phyloP scores from a whole-genome alignment of 2,888 invertebrate species.

The Drosophila meridionalis region DNA sequence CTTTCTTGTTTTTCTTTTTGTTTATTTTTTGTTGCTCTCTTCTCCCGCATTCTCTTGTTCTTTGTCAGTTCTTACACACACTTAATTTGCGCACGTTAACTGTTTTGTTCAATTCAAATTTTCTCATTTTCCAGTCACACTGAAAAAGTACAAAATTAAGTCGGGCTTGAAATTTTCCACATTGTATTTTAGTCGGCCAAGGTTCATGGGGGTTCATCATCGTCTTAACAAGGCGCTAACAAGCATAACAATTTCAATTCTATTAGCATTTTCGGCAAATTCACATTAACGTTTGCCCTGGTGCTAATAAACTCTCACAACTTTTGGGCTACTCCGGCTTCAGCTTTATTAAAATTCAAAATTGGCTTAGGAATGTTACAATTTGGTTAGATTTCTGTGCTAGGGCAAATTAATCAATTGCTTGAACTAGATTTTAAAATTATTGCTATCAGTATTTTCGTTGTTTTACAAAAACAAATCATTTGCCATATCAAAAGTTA shows the following conservation, averaged over 20 bases:
- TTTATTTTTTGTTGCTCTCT: slow-evolving; percentile 23
- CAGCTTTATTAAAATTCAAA: not conserved
- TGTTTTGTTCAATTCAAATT: slow-evolving; percentile 52
- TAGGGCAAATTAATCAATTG: not conserved
- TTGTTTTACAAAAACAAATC: not conserved
- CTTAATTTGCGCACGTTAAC: slow-evolving; percentile 72
- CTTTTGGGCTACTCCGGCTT: not conserved
- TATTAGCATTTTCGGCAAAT: slow-evolving; percentile 11
- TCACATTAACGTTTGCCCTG: slow-evolving; percentile 21
- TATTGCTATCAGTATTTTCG: slow-evolving; percentile 4
- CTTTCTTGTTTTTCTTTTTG: slow-evolving; percentile 14
- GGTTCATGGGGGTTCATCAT: slow-evolving; percentile 42
- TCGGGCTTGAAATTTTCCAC: slow-evolving; percentile 33
- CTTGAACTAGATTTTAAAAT: not conserved
- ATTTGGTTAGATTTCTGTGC: no score
- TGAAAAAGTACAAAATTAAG: slow-evolving; percentile 62
- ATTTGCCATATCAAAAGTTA: slow-evolving; percentile 9
- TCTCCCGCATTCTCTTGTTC: slow-evolving; percentile 40
- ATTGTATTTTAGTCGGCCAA: slow-evolving; percentile 44
- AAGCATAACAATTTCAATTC: slow-evolving; percentile 24
- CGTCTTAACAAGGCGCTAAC: slow-evolving; percentile 42
- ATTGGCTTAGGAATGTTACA: not conserved
- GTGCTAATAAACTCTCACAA: slow-evolving; percentile 32
- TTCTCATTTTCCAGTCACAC: slow-evolving; percentile 39
- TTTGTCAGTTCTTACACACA: slow-evolving; percentile 58